Base-by-base conservation (phyloP, 2,797 vertebrate species). In the Benthosema pterotum region DNA sequence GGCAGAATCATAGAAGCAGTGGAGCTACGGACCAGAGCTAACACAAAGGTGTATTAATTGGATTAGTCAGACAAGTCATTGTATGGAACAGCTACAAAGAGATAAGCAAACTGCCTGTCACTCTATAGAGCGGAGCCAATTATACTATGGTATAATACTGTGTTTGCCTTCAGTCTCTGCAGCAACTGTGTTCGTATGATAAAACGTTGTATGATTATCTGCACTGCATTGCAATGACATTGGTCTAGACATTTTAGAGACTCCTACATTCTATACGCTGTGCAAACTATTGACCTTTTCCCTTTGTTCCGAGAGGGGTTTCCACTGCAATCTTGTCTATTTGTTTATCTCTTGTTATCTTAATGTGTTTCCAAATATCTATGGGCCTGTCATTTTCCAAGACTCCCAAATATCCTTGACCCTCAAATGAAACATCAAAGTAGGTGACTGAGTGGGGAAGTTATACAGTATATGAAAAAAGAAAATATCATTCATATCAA, bases 231-330 rank as follows among this genome's bases (percentile, higher is more conserved):
- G 64, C 25, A 3, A 42, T 51, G 32, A 63, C 32, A 49, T 16
- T 49, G 17, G 17, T 49, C 9, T 49, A 52, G 32, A 46, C 45
- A 13, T 25, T 25, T 25, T 13, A 13, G n/a, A 15, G 45, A 46
- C 45, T 3, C 54, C 42, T 16, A 48, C 62, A 42, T n/a, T 55
- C 51, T n/a, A 13, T 52, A n/a, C 18, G n/a, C 51, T 9, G 32
- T 38, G 38, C 42, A 15, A 63, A 66, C 43, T 14, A 68, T 66
- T 71, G 65, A 68, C 62, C 13, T 14, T 50, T 56, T 52, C 28
- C 19, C 59, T 65, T 69, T 82, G 32, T 62, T 64, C 32, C 15
- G 12, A 75, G 42, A 64, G n/a, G n/a, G n/a, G n/a, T 51, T 49
- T 60, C 25, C 13, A 52, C 52, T 68, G 49, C 25, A 63, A 71